Percentiles rank a stretch among this genome's conserved stretches.
These are phyloP conservation scores for Punctoribates punctum DNA, from an alignment of 2,888 invertebrate genomes.

Conservation along the genomic window DNA sequence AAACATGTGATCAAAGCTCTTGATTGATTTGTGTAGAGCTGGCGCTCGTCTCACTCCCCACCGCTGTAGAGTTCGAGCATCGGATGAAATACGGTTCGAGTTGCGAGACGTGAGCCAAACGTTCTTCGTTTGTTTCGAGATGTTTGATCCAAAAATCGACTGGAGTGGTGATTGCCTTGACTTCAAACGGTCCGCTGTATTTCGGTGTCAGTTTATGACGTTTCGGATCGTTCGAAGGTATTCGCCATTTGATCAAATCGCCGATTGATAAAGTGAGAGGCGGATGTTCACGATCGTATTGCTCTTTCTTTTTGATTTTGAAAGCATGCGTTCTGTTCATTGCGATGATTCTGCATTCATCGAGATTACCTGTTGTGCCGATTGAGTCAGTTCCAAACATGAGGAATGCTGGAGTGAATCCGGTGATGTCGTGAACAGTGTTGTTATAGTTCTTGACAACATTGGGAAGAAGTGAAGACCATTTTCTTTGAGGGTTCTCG, in stretches of 20 bases:
- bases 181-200: background rate
- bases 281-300: background rate
- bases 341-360: background rate
- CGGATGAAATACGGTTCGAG: constrained; percentile 19
- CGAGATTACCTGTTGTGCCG: background rate
- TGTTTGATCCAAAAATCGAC: background rate
- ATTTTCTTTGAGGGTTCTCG: background rate
- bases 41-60: constrained; percentile 15
- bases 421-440: constrained; percentile 13
- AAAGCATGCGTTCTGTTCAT: background rate
- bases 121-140: background rate
- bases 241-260: background rate
- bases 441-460: constrained; percentile 32
- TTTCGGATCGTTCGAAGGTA: background rate
- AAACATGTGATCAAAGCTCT: too few species aligned
- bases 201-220: background rate
- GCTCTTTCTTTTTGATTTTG: background rate
- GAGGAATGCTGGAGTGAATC: constrained; percentile 19
- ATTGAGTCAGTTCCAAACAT: background rate
- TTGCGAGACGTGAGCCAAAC: constrained; percentile 12
- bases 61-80: background rate
- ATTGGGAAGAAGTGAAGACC: constrained; percentile 2
- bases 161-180: background rate
- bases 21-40: too few species aligned
- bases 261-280: background rate